These are phyloP conservation scores for Diabrotica undecimpunctata DNA, from an alignment of 1,140 invertebrate species.

Conservation along the genomic window DNA sequence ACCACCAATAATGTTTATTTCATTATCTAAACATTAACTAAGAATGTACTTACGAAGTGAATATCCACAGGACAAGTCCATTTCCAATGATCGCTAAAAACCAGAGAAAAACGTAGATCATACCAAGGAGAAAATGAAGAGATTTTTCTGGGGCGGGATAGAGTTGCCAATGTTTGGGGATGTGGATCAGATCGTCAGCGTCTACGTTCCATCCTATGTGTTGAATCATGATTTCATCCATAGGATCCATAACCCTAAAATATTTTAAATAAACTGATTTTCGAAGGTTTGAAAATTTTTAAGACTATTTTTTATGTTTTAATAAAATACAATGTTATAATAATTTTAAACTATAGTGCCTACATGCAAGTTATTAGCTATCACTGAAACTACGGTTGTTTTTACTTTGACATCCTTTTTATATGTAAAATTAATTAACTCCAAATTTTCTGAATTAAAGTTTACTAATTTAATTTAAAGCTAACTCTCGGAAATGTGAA, in stretches of 20 bases:
- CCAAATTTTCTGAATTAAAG: not conserved
- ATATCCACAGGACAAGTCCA: constrained; percentile 85
- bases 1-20: not conserved
- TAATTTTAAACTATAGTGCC: not conserved
- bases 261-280: not conserved
- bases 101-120: constrained; percentile 77
- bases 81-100: constrained; percentile 77
- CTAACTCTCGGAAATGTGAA: no score
- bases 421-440: not conserved
- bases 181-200: constrained; percentile 67
- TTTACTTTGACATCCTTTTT: not conserved
- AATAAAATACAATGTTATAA: not conserved
- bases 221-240: constrained; percentile 12
- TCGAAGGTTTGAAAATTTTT: not conserved
- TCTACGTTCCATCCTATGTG: constrained; percentile 72
- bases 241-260: constrained; percentile 22
- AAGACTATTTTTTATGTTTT: not conserved
- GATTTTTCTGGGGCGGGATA: constrained; percentile 76
- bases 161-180: constrained; percentile 79
- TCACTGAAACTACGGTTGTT: not conserved
- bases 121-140: constrained; percentile 76
- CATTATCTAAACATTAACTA: no score
- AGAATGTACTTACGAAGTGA: constrained; percentile 55
- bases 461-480: no score
- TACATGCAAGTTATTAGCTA: not conserved